These are phyloP conservation scores for Carlito syrichta DNA, from an alignment of 2,113 vertebrate species.

Conservation along the genomic window DNA sequence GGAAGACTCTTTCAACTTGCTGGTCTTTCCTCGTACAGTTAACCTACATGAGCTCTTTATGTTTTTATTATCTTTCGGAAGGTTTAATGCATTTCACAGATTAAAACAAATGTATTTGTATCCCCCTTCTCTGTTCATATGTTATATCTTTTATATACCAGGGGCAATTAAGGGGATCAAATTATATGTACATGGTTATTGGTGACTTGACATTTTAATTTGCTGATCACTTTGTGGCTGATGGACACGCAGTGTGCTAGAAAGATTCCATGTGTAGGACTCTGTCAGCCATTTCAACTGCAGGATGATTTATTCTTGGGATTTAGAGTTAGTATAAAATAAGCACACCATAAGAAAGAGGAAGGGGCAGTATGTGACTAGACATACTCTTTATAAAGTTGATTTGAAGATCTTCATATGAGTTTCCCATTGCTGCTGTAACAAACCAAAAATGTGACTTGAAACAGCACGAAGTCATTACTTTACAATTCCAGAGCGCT, in stretches of 20 bases:
- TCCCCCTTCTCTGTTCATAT: not conserved
- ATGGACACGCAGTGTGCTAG: not conserved
- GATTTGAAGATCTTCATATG: not conserved
- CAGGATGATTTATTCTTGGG: not conserved
- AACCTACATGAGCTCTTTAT: not conserved
- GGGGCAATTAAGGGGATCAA: not conserved
- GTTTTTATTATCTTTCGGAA: not conserved
- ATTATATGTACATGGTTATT: not conserved
- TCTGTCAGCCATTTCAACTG: not conserved
- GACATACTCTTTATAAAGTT: not conserved
- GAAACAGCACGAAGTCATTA: not conserved
- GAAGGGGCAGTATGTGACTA: not conserved
- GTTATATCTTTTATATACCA: not conserved
- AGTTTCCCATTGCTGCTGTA: not conserved
- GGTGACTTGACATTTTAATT: not conserved
- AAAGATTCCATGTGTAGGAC: not conserved
- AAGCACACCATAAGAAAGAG: not conserved
- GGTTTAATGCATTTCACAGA: not conserved
- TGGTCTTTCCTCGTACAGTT: not conserved
- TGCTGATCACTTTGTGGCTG: not conserved
- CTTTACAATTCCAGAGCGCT: not conserved
- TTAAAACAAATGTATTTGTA: not conserved
- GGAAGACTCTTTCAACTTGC: not conserved
- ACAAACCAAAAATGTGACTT: not conserved
- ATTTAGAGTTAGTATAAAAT: not conserved